A percentile compares a stretch with the other conserved stretches of the same genome.
These are phyloP conservation scores for Megaceryle torquata DNA, from an alignment of 2,113 vertebrate genomes.

Conservation along the genomic window DNA sequence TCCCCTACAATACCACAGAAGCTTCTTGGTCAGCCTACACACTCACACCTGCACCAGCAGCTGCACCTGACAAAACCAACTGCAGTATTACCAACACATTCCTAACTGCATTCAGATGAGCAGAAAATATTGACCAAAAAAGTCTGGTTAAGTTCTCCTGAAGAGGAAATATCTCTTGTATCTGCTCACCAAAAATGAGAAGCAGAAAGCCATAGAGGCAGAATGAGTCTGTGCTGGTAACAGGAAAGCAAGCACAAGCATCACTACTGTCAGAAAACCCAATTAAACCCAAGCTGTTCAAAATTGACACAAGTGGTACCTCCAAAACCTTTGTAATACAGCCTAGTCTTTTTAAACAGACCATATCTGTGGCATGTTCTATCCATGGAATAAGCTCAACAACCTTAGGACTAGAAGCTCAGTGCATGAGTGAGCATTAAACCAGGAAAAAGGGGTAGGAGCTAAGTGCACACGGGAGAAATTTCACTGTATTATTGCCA, in stretches of 20 bases:
- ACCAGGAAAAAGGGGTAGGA: not conserved
- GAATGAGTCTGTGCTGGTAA: not conserved
- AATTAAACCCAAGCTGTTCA: not conserved
- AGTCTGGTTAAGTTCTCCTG: not conserved
- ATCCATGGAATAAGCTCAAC: not conserved
- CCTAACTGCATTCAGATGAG: not conserved
- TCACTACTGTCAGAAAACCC: not conserved
- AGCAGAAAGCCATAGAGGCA: not conserved
- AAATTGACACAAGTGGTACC: not conserved
- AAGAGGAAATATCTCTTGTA: not conserved
- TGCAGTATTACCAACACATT: not conserved
- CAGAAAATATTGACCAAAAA: not conserved
- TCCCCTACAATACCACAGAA: not conserved
- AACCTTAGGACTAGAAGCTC: not conserved
- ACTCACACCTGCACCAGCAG: not conserved
- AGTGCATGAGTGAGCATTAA: not conserved
- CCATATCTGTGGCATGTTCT: rapidly evolving
- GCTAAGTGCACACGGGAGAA: not conserved
- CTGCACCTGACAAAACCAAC: not conserved
- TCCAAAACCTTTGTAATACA: not conserved
- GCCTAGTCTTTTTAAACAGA: not conserved
- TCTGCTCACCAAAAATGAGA: not conserved
- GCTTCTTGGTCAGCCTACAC: not conserved
- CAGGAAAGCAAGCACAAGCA: not conserved
- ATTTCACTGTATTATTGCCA: not conserved